Evolutionary conservation across 2,797 vertebrate species (phyloP), one percentile per base, ranked within the genome.

Genomic region (Acestrorhynchus altus): DNA sequence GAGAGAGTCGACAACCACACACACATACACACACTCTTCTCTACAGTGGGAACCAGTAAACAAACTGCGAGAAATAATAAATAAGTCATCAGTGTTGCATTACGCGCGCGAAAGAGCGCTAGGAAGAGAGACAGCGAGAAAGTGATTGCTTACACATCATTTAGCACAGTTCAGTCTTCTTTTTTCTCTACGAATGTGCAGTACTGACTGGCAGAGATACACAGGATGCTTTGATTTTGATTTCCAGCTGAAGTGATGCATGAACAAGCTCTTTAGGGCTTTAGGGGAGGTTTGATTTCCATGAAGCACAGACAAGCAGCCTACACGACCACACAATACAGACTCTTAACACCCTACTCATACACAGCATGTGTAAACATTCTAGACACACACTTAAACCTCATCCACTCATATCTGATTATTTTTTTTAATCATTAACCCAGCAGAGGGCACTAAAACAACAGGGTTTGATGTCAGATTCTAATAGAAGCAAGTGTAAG

Each of bases 21-120:
- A 66, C 66, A 12, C 42, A 20, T 4, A 6, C 70, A 11, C 68
- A 52, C 28, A 66, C 66, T 15, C 79, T 76, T 59, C 80, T 77
- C 78, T 85, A 79, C 73, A 69, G 70, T 84, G 85, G 87, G 84
- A 87, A 88, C 82, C 60, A 35, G 82, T 85, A 89, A 89, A 89
- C 88, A 92, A 83, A 57, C 13, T 64, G 28, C 20, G 35, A 83
- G 78, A 70, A 89, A 90, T 83, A 92, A 91, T 90, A 92, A 91
- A 92, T 86, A 90, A 68, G 82, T 88, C 83, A 90, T 89, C 84
- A 89, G 67, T 0, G 52, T 47, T 35, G 11, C 20, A 64, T 40
- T 65, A n/a, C 18, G 79, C 60, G 61, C 70, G 80, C 52, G 44
- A 13, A 76, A 40, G 49, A 22, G 44, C 15, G 46, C 24, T 40